A percentile compares a stretch with the other conserved stretches of the same genome.
phyloP scores from a whole-genome alignment of 1,140 invertebrate genomes.

The Pseudoatta argentina region DNA sequence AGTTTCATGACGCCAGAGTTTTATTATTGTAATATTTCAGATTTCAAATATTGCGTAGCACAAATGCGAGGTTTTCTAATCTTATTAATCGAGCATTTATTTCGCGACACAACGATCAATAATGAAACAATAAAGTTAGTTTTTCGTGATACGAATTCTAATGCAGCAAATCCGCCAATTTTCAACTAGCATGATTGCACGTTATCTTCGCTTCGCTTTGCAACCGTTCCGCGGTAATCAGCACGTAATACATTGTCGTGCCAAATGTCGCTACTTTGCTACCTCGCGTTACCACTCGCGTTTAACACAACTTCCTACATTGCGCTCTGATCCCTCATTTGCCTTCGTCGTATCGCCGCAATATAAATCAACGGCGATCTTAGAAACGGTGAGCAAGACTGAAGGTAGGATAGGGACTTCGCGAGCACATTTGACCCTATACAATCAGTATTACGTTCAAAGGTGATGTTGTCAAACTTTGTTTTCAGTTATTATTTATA shows the following conservation, averaged over 20 bases:
- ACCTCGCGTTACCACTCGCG: conserved; percentile 58
- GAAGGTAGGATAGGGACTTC: not conserved
- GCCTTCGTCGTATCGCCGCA: conserved; percentile 43
- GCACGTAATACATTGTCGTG: conserved; percentile 58
- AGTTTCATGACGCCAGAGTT: too few species aligned
- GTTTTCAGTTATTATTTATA: conserved; percentile 22
- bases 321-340: conserved; percentile 54
- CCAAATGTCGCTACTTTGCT: conserved; percentile 55
- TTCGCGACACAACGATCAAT: conserved; percentile 2
- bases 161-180: conserved; percentile 20
- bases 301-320: conserved; percentile 59
- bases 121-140: conserved; percentile 2
- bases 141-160: conserved; percentile 8
- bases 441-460: not conserved
- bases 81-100: conserved; percentile 31
- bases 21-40: not conserved
- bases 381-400: not conserved
- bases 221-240: conserved; percentile 45
- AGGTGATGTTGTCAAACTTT: not conserved
- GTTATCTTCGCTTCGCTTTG: conserved; percentile 51
- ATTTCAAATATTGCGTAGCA: not conserved
- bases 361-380: conserved; percentile 60
- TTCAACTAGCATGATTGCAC: conserved; percentile 33
- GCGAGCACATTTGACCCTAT: not conserved
- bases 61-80: conserved; percentile 27